phyloP scores from a whole-genome alignment of 2,797 vertebrate species.

The Thripadectes ignobilis region DNA sequence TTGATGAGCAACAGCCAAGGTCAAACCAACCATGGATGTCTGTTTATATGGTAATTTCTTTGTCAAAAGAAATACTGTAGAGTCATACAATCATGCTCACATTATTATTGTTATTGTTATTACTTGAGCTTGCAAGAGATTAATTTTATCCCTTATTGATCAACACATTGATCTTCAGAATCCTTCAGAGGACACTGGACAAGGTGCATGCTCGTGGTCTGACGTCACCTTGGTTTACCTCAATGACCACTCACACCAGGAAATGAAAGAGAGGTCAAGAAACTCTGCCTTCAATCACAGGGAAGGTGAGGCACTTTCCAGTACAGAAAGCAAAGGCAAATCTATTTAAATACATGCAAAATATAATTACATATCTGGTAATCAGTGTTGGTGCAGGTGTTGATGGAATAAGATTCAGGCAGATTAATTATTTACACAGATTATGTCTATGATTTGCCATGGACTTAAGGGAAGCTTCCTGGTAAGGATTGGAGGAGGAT shows the following conservation, averaged over 20 bases:
- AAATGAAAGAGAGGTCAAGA: not conserved
- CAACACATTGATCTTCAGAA: not conserved
- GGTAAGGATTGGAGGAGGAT: slow-evolving; percentile 24
- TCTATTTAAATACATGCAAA: slow-evolving; percentile 57
- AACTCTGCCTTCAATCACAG: not conserved
- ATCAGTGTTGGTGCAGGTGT: slow-evolving; percentile 65
- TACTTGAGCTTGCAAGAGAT: not conserved
- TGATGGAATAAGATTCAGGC: slow-evolving; percentile 60
- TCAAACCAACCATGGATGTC: not conserved
- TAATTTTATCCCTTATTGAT: not conserved
- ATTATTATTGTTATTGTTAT: not conserved
- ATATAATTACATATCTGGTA: slow-evolving; percentile 61
- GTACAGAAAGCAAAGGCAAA: slow-evolving; percentile 12
- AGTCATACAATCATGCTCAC: not conserved
- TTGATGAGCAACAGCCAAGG: not conserved
- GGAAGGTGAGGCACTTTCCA: not conserved
- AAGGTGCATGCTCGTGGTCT: not conserved
- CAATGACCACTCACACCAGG: not conserved
- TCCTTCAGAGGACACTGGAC: not conserved
- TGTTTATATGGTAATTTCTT: not conserved
- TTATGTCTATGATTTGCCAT: slow-evolving; percentile 54
- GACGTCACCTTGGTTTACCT: not conserved
- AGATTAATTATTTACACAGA: slow-evolving; percentile 71
- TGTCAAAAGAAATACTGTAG: not conserved
- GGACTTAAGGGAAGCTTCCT: slow-evolving; percentile 53